Conservation (phyloP, 2,113 vertebrate genomes). For the Chiloscyllium plagiosum region DNA sequence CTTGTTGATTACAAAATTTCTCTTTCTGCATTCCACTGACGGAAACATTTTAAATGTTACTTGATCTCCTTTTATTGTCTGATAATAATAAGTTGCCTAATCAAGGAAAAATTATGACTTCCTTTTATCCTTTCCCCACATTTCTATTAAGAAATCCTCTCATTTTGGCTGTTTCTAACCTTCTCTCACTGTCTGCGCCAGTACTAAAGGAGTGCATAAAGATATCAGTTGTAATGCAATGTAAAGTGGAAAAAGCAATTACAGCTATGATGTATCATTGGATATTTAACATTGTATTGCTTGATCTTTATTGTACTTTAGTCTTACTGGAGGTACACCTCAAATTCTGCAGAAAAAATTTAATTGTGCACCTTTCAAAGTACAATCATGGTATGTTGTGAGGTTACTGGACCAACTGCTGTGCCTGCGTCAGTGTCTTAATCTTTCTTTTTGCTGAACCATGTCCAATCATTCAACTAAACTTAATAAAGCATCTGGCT, state of each 20-base stretch:
- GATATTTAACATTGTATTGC: not conserved
- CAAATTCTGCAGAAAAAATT: not conserved
- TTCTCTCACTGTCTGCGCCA: not conserved
- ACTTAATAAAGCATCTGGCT: not conserved
- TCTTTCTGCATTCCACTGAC: not conserved
- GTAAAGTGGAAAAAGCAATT: not conserved
- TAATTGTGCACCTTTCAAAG: not conserved
- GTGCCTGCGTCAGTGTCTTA: not conserved
- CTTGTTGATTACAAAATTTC: not conserved
- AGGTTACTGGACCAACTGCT: not conserved
- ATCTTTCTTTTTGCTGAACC: not conserved
- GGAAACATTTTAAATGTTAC: not conserved
- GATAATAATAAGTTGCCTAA: not conserved
- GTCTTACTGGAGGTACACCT: not conserved
- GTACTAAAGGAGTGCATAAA: not conserved
- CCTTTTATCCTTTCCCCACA: not conserved
- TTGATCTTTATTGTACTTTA: not conserved
- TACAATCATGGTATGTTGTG: not conserved
- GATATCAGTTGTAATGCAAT: not conserved
- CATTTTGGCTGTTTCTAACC: not conserved
- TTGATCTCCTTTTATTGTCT: not conserved
- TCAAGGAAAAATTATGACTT: not conserved
- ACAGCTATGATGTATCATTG: not conserved
- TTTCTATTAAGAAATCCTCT: not conserved
- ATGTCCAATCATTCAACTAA: not conserved